These are phyloP conservation scores for Polypterus senegalus DNA, from an alignment of 2,113 vertebrate species.

Conservation along the genomic window DNA sequence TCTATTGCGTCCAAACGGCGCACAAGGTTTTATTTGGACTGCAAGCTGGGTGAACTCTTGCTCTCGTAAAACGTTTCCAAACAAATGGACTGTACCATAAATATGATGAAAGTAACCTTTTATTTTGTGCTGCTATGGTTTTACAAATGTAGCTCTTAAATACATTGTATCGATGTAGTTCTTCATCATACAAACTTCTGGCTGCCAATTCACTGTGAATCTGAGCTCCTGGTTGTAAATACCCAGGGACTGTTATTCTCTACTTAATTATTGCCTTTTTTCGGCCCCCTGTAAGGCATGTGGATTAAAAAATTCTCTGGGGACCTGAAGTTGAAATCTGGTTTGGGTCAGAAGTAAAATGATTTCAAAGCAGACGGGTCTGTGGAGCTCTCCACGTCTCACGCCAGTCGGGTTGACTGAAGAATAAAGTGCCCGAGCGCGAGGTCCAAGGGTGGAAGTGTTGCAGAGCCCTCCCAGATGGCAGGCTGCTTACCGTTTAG, in stretches of 20 bases:
- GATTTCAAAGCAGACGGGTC: too few species aligned
- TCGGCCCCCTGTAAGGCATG: not conserved
- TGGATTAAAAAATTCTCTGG: too few species aligned
- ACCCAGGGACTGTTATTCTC: not conserved
- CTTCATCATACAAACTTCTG: conserved; percentile 33
- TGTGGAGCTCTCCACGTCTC: too few species aligned
- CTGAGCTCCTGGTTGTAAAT: conserved; percentile 20
- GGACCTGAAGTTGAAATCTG: too few species aligned
- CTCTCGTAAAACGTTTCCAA: conserved; percentile 16
- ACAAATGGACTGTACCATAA: conserved; percentile 23
- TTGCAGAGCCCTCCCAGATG: too few species aligned
- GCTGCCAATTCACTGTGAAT: conserved; percentile 45
- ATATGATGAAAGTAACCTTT: conserved; percentile 15
- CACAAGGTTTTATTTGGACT: conserved; percentile 9
- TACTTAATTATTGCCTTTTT: conserved; percentile 3
- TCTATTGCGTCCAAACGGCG: conserved; percentile 15
- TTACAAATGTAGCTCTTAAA: conserved; percentile 30
- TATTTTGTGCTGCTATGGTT: conserved; percentile 65
- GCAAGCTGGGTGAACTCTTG: conserved; percentile 9
- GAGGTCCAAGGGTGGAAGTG: too few species aligned
- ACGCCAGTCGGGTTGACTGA: too few species aligned
- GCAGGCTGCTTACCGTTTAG: too few species aligned
- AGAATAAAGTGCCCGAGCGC: too few species aligned
- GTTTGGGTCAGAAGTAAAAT: too few species aligned
- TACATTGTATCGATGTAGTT: conserved; percentile 16